Conservation (phyloP, 2,888 invertebrate genomes). For the Scaptomyza polygonia region DNA sequence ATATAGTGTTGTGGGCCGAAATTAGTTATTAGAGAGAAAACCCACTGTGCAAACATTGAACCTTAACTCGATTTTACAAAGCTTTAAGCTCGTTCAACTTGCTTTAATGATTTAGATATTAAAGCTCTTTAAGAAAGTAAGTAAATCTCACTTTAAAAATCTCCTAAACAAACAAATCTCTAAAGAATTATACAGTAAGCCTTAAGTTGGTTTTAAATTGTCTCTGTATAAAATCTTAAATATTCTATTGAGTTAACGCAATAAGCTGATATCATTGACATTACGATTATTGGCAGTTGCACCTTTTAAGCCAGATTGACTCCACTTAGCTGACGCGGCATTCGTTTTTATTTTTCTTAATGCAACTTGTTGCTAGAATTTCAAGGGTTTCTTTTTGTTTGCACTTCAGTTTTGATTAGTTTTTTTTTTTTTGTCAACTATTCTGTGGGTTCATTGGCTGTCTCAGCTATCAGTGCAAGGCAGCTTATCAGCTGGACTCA, state of each 20-base stretch:
- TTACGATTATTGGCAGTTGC: no score
- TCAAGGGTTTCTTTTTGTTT: conserved; percentile 32
- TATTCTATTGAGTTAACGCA: background rate
- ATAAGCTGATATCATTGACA: conserved; percentile 24
- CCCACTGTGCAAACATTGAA: no score
- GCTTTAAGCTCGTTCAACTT: background rate
- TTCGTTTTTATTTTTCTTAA: conserved; percentile 2
- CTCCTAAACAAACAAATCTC: no score
- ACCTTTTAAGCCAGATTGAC: conserved; percentile 21
- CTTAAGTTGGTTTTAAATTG: background rate
- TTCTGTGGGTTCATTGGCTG: conserved; percentile 15
- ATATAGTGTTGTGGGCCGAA: no score
- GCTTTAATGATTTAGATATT: background rate
- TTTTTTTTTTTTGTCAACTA: background rate
- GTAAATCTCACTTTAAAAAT: no score
- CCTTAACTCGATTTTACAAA: background rate
- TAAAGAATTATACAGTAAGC: no score
- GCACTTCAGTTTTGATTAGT: conserved; percentile 29
- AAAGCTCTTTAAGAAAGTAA: background rate
- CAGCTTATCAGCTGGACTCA: conserved; percentile 20
- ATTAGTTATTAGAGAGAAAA: no score
- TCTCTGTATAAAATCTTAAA: background rate
- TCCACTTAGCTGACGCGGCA: conserved; percentile 12
- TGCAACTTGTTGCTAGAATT: conserved; percentile 20
- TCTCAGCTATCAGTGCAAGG: conserved; percentile 19